Conservation (phyloP, 2,888 invertebrate genomes). For the Philereme transversata region DNA sequence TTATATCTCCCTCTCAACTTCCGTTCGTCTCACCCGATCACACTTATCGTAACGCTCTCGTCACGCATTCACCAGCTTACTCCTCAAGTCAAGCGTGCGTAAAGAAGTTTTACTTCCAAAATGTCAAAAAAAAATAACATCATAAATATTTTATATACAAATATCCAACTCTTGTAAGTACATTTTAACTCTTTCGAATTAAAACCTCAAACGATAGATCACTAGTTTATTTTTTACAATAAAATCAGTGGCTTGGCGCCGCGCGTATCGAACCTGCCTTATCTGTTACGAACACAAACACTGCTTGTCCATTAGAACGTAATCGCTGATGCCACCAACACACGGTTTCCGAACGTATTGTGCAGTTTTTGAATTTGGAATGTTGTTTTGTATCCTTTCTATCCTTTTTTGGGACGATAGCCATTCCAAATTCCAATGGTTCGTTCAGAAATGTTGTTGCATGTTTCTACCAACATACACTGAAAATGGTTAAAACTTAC, state of each 20-base stretch:
- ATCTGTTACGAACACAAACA: constrained; percentile 79
- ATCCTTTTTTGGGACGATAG: not conserved
- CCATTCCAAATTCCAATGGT: not conserved
- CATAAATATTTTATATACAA: no score
- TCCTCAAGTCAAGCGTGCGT: no score
- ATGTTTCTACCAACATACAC: no score
- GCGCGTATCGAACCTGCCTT: constrained; percentile 77
- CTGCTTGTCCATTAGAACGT: constrained; percentile 83
- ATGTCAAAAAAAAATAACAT: no score
- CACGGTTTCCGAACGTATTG: constrained; percentile 57
- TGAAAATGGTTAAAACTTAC: no score
- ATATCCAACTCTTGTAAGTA: no score
- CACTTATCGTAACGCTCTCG: no score
- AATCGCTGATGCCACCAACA: constrained; percentile 83
- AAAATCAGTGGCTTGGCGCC: constrained; percentile 81
- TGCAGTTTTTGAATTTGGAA: constrained; percentile 67
- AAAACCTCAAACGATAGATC: constrained; percentile 60
- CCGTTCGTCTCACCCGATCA: no score
- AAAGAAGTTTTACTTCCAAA: no score
- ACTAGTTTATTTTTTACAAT: constrained; percentile 60
- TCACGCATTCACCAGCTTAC: no score
- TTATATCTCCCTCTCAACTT: no score
- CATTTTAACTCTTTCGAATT: constrained; percentile 26
- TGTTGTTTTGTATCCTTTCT: constrained; percentile 45
- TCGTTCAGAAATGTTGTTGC: no score